Base-by-base conservation (phyloP, 2,888 invertebrate species). In the Athalia rosae region DNA sequence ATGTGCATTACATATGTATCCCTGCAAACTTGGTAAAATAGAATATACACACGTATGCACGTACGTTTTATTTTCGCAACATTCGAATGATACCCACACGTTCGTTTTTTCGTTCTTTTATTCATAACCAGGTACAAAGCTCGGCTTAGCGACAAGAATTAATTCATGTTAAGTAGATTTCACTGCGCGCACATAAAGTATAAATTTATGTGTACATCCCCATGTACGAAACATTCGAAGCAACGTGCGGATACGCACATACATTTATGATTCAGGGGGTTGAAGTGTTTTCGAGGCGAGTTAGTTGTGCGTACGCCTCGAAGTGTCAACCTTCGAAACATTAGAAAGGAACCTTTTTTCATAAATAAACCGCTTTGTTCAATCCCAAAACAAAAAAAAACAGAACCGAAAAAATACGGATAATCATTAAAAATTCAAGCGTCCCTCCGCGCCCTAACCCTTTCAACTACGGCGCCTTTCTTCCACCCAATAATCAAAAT, bases 81-180 rank as follows among this genome's bases (percentile, higher is more conserved):
- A 66, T 6, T 66, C 48, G 66, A 15, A 66, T 48, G 66, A 66
- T 15, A 48, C 63, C 9, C 66, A 63, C 43, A 13, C 15, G 7
- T 4, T n/a, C 13, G 15, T 13, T 50, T 15, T 41, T 13, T 50
- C 53, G 67, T 67, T 50, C 67, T 67, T 67, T 53, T 67, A 67
- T 67, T 67, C 67, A 67, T 67, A 45, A 53, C 28, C 4, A 53
- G 41, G 50, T 28, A 67, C 50, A 67, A 67, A 67, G 67, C 67
- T 67, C 67, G 67, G 67, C 28, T 67, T 67, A 53, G 67, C 50
- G 67, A 11, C 11, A 28, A 15, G 67, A 67, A 67, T 67, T 67
- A 67, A 67, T 67, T 67, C 67, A 67, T 50, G 67, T 67, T 67
- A 50, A 53, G 67, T 67, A 53, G 67, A 50, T 67, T 67, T 66